Percentiles rank a stretch among this genome's conserved stretches.
phyloP scores from a whole-genome alignment of 2,113 vertebrate genomes.

The Scortum barcoo region DNA sequence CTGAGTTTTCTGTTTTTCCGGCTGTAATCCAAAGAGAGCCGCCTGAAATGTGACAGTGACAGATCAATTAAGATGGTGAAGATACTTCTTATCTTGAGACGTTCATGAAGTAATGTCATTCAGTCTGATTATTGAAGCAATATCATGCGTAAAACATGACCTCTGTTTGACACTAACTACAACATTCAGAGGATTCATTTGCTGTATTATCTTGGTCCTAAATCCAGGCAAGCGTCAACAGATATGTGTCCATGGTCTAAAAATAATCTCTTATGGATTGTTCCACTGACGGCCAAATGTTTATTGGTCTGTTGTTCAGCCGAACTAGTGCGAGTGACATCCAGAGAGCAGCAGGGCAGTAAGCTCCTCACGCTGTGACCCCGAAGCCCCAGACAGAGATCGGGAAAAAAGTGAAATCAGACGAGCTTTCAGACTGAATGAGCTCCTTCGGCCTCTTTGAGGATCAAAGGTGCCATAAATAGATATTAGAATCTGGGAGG shows the following conservation, averaged over 20 bases:
- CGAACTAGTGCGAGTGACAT: conserved; percentile 28
- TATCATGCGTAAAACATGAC: neutral
- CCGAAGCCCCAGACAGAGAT: conserved; percentile 5
- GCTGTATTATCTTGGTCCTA: neutral
- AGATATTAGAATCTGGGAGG: neutral
- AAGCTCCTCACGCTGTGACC: conserved; percentile 34
- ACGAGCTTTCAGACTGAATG: conserved; percentile 14
- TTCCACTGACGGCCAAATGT: conserved; percentile 34
- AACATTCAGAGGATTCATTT: neutral
- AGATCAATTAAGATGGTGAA: conserved; percentile 4
- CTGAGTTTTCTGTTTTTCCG: neutral
- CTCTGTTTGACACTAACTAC: neutral
- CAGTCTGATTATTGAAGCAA: neutral
- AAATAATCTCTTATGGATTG: conserved; percentile 53
- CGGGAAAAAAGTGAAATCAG: conserved; percentile 13
- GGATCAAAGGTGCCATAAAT: conserved; percentile 19
- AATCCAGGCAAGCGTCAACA: neutral
- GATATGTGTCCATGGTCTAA: conserved; percentile 15
- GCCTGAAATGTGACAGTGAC: conserved; percentile 26
- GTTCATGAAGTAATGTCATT: neutral
- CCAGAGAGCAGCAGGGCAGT: conserved; percentile 32
- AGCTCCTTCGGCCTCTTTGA: neutral
- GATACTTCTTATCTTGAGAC: neutral
- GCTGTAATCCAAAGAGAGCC: neutral
- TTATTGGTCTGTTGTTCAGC: conserved; percentile 31